Conservation (phyloP, 2,113 vertebrate species). For the Silurus asotus region DNA sequence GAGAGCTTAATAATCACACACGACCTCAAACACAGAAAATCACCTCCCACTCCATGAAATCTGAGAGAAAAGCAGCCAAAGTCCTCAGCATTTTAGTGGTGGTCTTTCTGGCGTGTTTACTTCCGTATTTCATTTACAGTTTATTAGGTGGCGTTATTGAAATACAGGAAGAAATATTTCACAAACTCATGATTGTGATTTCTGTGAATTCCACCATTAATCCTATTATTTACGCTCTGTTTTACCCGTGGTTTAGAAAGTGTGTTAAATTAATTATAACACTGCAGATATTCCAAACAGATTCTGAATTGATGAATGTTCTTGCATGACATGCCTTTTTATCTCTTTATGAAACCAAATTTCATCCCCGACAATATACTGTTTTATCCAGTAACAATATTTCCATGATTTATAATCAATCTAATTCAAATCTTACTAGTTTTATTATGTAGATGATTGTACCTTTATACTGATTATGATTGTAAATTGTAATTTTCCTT, state of each 20-base stretch:
- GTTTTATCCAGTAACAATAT: no score
- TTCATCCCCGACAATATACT: no score
- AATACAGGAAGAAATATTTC: not conserved
- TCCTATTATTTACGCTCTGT: constrained; percentile 25
- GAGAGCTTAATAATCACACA: constrained; percentile 13
- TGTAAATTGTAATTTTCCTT: no score
- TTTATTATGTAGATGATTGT: no score
- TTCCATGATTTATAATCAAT: no score
- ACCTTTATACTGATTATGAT: no score
- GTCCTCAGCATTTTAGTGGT: not conserved
- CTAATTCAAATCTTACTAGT: no score
- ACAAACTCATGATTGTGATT: not conserved
- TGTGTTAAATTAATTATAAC: constrained; percentile 54
- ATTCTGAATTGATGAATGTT: no score
- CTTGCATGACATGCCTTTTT: no score
- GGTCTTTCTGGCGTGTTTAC: not conserved
- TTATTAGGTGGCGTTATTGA: not conserved
- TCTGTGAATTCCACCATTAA: not conserved
- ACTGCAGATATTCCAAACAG: constrained; percentile 17
- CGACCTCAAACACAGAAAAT: not conserved
- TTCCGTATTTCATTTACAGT: constrained; percentile 3
- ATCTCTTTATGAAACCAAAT: no score
- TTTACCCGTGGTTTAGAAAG: no score
- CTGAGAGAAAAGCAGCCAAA: constrained; percentile 3
- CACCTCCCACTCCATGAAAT: not conserved